Evolutionary conservation across 2,113 vertebrate species (phyloP), one percentile per base, ranked within the genome.

Genomic region (Gymnorhina tibicen): DNA sequence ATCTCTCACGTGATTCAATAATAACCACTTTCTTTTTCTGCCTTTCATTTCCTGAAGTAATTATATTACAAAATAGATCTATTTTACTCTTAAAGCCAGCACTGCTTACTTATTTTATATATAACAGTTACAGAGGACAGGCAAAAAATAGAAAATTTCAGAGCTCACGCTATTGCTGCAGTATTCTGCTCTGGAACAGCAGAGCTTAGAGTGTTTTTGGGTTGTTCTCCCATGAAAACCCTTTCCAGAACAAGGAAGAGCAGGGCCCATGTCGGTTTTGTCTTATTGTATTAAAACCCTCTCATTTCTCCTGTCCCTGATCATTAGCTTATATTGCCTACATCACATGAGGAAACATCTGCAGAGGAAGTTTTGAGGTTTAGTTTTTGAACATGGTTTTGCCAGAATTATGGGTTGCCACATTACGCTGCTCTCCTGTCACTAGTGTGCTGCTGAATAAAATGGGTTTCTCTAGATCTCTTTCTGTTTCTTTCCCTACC

Each of bases 41-140:
- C 75, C 88, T 83, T 90, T 77, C 80, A 85, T 95, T 95, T 92
- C 79, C 94, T 86, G 46, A 84, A 93, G 62, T 85, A 94, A 87
- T 95, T 72, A 3, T 49, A 56, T 87, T 94, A 87, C 33, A 39
- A 72, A 85, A 67, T 55, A 72, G 44, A 89, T 78, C 52, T 77
- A 28, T 85, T 91, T 87, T 62, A 58, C 39, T 91, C 74, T 72
- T 75, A 67, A 68, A 81, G 72, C 20, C 79, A 93, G 53, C 8
- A 41, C 27, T 69, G 55, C 30, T 95, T 83, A 33, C 49, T 76
- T 90, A n/a, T 35, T 79, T 90, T 88, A 37, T 58, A 26, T 30
- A 6, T 35, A 73, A 78, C 19, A 44, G 33, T 89, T 90, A 67
- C 13, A 60, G 44, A 77, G 46, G 52, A 70, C 41, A 89, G 56